Evolutionary conservation across 2,888 invertebrate species (phyloP), one percentile per base, ranked within the genome.

Genomic region (Scelioninae gen. 1): DNA sequence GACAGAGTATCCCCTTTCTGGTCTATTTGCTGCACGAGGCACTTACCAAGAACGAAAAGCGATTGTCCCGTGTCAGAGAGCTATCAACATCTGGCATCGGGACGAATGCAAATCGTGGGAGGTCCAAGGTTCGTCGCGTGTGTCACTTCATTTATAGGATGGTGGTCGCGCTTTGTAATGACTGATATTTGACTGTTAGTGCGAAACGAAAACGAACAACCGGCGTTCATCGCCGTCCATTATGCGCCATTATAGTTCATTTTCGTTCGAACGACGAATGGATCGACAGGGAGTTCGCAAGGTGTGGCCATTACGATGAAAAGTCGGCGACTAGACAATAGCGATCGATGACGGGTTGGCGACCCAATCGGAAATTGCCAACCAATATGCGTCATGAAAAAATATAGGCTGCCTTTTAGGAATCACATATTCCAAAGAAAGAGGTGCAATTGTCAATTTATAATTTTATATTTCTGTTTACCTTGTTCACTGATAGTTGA

Each of bases 291-390:
- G 84, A 77, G 85, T 56, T 79, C 43, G 68, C 84, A 89, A 92
- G 92, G 92, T 91, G 92, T 90, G 91, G 91, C 90, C 87, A 87
- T 87, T 86, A 88, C 87, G 88, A 89, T 90, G 89, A 89, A 91
- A 90, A 91, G 88, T 89, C 85, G 77, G 53, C 82, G 80, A 80
- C 82, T 87, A 89, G 89, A 90, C 88, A 90, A 89, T 88, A 85
- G 75, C 89, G 89, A 90, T 90, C 90, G 91, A 91, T 90, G 85
- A 83, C 86, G 84, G 84, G 86, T 85, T 83, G 85, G 85, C 86
- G 91, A 90, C 89, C 88, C 90, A 90, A 91, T 92, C 92, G 91
- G 90, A 91, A 91, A 92, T 92, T 92, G 87, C 88, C 88, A 89
- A 88, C 89, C 85, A 87, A 88, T 89, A 86, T 81, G 84, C 63